Percentiles rank a stretch among this genome's conserved stretches.
Evolutionary conservation across 1,140 invertebrate genomes (phyloP).

Genomic region (Riptortus pedestris): DNA sequence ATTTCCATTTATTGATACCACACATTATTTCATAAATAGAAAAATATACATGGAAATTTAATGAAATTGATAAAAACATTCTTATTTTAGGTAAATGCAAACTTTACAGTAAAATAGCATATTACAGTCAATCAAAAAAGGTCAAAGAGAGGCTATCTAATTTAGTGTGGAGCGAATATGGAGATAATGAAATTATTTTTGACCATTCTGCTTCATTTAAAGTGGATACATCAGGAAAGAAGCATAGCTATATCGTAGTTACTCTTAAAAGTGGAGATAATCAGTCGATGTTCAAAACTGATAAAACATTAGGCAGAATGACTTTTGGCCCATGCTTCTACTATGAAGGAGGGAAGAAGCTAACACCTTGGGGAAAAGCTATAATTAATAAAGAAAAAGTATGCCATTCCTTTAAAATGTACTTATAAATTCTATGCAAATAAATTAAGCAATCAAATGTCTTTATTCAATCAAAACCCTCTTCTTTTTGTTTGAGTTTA

Average conservation of each 20-base stretch:
- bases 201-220: constrained; percentile 18
- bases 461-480: too few species aligned
- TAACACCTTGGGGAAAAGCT: constrained; percentile 21
- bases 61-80: too few species aligned
- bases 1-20: too few species aligned
- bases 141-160: constrained; percentile 22
- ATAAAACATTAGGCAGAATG: constrained; percentile 24
- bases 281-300: constrained; percentile 12
- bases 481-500: too few species aligned
- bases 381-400: constrained; percentile 15
- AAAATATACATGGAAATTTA: too few species aligned
- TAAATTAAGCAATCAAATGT: too few species aligned
- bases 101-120: constrained; percentile 18
- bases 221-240: constrained; percentile 3
- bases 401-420: not conserved
- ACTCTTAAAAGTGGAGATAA: constrained; percentile 18
- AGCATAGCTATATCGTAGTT: constrained; percentile 21
- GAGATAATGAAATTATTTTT: constrained; percentile 7
- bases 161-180: not conserved
- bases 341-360: constrained; percentile 10
- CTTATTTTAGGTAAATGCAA: constrained; percentile 12
- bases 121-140: constrained; percentile 24
- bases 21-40: too few species aligned
- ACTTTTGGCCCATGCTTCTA: constrained; percentile 22
- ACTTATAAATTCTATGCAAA: constrained; percentile 8